Base-by-base conservation (phyloP, 2,113 vertebrate species). In the Scalopus aquaticus region DNA sequence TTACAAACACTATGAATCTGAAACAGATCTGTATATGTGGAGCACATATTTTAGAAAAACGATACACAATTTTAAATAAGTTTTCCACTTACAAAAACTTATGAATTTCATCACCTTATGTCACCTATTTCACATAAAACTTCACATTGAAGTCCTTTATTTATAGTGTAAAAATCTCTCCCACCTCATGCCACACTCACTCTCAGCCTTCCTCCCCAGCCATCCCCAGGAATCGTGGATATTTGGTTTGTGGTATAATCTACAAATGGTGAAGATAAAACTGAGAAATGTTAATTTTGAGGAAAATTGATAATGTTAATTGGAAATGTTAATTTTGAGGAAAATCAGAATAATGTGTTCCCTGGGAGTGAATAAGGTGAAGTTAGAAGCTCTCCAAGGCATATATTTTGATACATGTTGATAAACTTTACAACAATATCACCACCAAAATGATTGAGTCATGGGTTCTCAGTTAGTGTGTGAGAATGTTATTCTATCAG, bases 21-120 rank as follows among this genome's bases (percentile, higher is more conserved):
- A 82, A 93, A 82, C 1, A 90, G 7, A 79, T 54, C 16, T 80
- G 13, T 88, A 42, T 35, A 44, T 54, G 35, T 5, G 2, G 24
- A 46, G n/a, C 1, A 91, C 9, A 74, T 46, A 65, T 81, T 96
- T 94, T 93, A 60, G n/a, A 70, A 92, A 93, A 90, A 94, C 51
- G 7, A 64, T 88, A 42, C 5, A 26, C 2, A 88, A 69, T 76
- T 94, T 74, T 13, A 80, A 94, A 92, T 89, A 77, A 87, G 15
- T 5, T 90, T 92, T 92, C 20, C 6, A 70, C 9, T 65, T 70
- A 4, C 10, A 93, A 94, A 83, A 78, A 28, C 7, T n/a, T 81
- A 32, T 42, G 7, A 60, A 73, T 73, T 77, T 11, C 5, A 62
- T 81, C 9, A 72, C 13, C 28, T 90, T 35, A 62, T 70, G 49